A percentile compares a stretch with the other conserved stretches of the same genome.
Conservation (phyloP, 2,888 invertebrate species). For the Gymnosoma rotundatum region DNA sequence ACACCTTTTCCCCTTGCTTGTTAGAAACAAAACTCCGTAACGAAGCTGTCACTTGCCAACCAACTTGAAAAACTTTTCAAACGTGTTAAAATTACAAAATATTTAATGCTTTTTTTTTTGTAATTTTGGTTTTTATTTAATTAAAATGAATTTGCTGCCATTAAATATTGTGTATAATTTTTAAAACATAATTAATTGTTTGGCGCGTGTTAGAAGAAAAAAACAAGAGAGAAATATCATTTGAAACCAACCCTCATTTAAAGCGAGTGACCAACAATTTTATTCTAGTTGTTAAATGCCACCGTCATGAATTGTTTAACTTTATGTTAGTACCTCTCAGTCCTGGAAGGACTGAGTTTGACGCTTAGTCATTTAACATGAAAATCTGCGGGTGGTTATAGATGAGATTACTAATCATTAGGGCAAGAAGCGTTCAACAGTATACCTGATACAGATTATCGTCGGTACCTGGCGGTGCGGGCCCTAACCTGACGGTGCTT, state of each 20-base stretch:
- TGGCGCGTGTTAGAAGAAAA: slow-evolving; percentile 49
- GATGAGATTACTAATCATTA: no score
- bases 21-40: neutral
- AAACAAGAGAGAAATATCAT: slow-evolving; percentile 9
- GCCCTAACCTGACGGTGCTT: no score
- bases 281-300: slow-evolving; percentile 45
- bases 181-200: no score
- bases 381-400: no score
- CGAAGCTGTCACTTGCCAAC: neutral
- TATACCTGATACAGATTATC: no score
- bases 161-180: no score
- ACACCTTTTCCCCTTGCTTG: neutral
- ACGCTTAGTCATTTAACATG: no score
- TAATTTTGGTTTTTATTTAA: slow-evolving; percentile 29
- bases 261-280: slow-evolving; percentile 11
- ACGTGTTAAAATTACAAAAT: slow-evolving; percentile 42
- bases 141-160: slow-evolving; percentile 58
- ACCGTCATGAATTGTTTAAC: slow-evolving; percentile 54
- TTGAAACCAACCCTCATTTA: slow-evolving; percentile 15
- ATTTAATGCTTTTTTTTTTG: slow-evolving; percentile 35
- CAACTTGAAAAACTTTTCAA: slow-evolving; percentile 7
- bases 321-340: no score
- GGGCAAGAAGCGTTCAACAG: no score
- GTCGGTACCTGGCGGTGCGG: no score
- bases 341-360: no score